Evolutionary conservation across 1,140 invertebrate species (phyloP), one percentile per base, ranked within the genome.

Genomic region (Drepana arcuata): DNA sequence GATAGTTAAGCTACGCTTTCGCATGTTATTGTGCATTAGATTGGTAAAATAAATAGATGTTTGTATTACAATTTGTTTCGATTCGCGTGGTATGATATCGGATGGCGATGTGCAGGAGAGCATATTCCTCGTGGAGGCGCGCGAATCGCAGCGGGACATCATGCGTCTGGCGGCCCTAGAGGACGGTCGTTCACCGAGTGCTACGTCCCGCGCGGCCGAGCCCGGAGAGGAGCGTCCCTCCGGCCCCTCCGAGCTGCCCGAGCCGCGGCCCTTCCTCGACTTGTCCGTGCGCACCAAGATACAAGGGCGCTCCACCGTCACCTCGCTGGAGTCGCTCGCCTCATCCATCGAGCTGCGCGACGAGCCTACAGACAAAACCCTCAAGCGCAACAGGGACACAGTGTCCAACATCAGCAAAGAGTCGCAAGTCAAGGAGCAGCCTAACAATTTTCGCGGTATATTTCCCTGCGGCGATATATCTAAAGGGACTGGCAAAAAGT

Each of bases 91-190:
- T n/a, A n/a, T n/a, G n/a, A n/a, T n/a, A n/a, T n/a, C n/a, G n/a
- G n/a, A n/a, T n/a, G n/a, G n/a, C n/a, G n/a, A n/a, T n/a, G n/a
- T n/a, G 37, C 63, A 87, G 82, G 90, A 92, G 70, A 92, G 90
- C 49, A 91, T 94, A 64, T 94, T 94, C 66, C 65, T 93, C 45
- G 78, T 92, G 37, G 91, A 94, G 74, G 91, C 91, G 25, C 86
- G 91, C 37, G 91, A 92, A 66, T 90, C 87, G 18, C 90, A 92
- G 64, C 89, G 90, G 39, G 87, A 88, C 7, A 28, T 83, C 0
- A 75, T 83, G 53, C 56, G 48, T n/a, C 35, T 63, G 44, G 61
- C 71, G 3, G 63, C 69, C 12, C 28, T 64, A 25, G 71, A 71
- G 2, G n/a, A n/a, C n/a, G n/a, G n/a, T n/a, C n/a, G n/a, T n/a